phyloP scores from a whole-genome alignment of 2,888 invertebrate species.

The Chrysolina oricalcia region DNA sequence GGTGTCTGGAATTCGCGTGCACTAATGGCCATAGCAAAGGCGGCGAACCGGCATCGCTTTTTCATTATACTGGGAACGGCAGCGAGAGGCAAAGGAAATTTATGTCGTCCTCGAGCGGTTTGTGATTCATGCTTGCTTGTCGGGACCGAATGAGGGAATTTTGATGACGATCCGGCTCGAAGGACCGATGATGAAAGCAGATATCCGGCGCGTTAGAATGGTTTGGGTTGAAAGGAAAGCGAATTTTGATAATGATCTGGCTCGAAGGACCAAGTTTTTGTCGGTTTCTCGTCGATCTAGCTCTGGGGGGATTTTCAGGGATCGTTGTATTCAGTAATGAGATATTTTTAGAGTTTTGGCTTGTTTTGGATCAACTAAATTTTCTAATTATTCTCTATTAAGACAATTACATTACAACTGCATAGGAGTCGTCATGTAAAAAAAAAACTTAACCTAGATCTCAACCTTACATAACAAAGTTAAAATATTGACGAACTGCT shows the following conservation, averaged over 20 bases:
- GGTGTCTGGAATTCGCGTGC: slow-evolving; percentile 18
- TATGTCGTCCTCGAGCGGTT: neutral
- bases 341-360: too few relatives aligned
- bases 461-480: too few relatives aligned
- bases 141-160: too few relatives aligned
- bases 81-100: neutral
- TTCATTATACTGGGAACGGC: neutral
- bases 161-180: neutral
- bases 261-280: slow-evolving; percentile 9
- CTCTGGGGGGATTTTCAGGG: too few relatives aligned
- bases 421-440: too few relatives aligned
- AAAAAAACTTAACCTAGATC: too few relatives aligned
- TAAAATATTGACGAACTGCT: too few relatives aligned
- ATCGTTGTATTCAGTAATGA: neutral
- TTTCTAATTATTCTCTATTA: too few relatives aligned
- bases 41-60: neutral
- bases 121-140: neutral
- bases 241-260: neutral
- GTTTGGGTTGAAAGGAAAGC: neutral
- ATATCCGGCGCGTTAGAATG: neutral
- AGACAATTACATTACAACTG: too few relatives aligned
- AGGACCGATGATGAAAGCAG: neutral
- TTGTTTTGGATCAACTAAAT: too few relatives aligned
- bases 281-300: neutral
- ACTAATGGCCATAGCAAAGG: neutral